phyloP scores from a whole-genome alignment of 2,888 invertebrate species.

The Ditula angustiorana region DNA sequence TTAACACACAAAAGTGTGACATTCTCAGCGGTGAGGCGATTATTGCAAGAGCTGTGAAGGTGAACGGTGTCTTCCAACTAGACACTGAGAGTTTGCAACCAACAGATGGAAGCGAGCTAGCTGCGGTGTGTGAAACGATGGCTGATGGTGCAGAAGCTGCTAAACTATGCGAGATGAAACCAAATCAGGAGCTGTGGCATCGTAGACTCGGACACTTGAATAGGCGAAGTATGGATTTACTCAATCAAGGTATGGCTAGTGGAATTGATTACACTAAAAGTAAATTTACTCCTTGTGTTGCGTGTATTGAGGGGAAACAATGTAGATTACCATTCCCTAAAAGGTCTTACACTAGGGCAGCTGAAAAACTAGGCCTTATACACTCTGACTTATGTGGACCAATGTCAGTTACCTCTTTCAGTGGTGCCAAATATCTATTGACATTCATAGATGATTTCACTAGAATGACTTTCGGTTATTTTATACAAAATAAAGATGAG shows the following conservation, averaged over 20 bases:
- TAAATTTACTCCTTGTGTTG: conserved; percentile 33
- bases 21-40: conserved; percentile 28
- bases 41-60: conserved; percentile 31
- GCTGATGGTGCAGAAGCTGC: background rate
- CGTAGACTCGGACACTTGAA: conserved; percentile 40
- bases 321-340: conserved; percentile 35
- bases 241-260: conserved; percentile 40
- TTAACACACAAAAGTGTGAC: conserved; percentile 30
- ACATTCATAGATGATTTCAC: conserved; percentile 30
- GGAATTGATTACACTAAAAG: conserved; percentile 36
- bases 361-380: too few species aligned
- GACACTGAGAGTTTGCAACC: conserved; percentile 6
- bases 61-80: conserved; percentile 38
- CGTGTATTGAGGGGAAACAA: conserved; percentile 40
- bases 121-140: background rate
- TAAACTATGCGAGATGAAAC: background rate
- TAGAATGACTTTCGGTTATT: conserved; percentile 14
- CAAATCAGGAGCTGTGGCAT: conserved; percentile 39
- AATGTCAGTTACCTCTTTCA: background rate
- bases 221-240: conserved; percentile 35
- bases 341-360: conserved; percentile 30
- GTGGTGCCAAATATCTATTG: conserved; percentile 8
- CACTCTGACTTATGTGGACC: conserved; percentile 8
- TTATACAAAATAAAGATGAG: conserved; percentile 29
- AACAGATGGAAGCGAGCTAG: background rate